Conservation (phyloP, 2,113 vertebrate species). For the Trachemys scripta region DNA sequence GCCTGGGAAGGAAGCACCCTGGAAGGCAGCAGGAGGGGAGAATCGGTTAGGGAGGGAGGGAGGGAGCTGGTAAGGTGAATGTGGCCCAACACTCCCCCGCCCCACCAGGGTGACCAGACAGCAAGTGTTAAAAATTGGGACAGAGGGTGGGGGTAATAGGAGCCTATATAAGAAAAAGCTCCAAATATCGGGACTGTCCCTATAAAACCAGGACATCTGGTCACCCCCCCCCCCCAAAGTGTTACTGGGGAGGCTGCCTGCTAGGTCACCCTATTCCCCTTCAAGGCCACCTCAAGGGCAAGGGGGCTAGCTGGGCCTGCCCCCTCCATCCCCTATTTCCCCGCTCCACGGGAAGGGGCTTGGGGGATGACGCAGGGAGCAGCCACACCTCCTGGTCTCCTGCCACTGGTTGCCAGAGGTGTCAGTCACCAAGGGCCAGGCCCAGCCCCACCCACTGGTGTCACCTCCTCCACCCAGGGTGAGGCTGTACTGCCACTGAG, state of each 20-base stretch:
- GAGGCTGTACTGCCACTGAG: no score
- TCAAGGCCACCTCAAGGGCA: background rate
- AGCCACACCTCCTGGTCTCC: background rate
- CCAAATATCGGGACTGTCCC: no score
- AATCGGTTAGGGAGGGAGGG: background rate
- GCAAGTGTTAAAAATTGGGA: no score
- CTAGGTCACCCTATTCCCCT: background rate
- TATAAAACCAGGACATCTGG: no score
- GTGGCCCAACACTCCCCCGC: background rate
- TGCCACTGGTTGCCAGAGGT: background rate
- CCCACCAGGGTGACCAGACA: no score
- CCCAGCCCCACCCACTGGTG: background rate
- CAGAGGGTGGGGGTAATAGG: no score
- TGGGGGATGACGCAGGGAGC: no score
- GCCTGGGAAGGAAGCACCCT: background rate
- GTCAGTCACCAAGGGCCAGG: background rate
- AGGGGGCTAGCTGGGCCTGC: fast-evolving
- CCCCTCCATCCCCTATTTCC: no score
- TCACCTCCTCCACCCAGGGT: background rate
- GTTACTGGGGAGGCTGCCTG: background rate
- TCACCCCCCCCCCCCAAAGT: no score
- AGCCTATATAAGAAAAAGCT: no score
- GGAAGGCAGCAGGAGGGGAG: background rate
- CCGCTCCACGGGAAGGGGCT: no score
- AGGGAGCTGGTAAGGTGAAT: background rate